These are phyloP conservation scores for Frieseomelitta varia DNA, from an alignment of 1,140 invertebrate genomes.

Conservation along the genomic window DNA sequence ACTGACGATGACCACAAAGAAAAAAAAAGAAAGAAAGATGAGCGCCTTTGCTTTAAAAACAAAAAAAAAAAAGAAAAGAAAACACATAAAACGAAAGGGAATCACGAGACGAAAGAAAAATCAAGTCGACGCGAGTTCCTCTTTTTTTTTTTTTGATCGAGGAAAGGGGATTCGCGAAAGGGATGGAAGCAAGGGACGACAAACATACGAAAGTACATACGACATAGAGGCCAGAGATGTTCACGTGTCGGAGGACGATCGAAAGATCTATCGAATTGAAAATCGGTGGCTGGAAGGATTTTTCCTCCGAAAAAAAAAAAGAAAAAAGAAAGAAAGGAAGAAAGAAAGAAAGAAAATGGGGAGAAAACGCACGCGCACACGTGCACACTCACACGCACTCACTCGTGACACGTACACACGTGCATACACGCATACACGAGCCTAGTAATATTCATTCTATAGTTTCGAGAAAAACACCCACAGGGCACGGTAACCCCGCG, in stretches of 20 bases:
- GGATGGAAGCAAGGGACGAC: background rate
- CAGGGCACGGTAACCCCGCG: conserved; percentile 44
- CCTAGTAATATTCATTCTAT: conserved; percentile 24
- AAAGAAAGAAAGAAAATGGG: background rate
- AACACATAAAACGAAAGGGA: background rate
- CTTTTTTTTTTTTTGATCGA: background rate
- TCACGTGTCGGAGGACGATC: background rate
- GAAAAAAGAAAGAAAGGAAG: background rate
- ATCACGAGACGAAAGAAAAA: background rate
- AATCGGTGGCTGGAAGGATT: background rate
- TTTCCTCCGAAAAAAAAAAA: background rate
- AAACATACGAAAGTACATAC: background rate
- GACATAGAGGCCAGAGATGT: background rate
- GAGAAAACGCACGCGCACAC: conserved; percentile 1
- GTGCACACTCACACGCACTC: conserved; percentile 3
- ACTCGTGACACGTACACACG: conserved; percentile 59
- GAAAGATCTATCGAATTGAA: background rate
- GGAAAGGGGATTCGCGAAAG: background rate
- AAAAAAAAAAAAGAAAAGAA: background rate
- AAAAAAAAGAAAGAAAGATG: background rate
- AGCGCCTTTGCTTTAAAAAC: background rate
- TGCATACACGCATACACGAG: conserved; percentile 63
- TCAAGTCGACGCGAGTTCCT: conserved; percentile 8
- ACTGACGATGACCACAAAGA: background rate
- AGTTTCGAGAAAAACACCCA: conserved; percentile 22